Evolutionary conservation across 35 echinoderm and acorn worm species (phyloP).

Genomic region (Ptychodera flava): DNA sequence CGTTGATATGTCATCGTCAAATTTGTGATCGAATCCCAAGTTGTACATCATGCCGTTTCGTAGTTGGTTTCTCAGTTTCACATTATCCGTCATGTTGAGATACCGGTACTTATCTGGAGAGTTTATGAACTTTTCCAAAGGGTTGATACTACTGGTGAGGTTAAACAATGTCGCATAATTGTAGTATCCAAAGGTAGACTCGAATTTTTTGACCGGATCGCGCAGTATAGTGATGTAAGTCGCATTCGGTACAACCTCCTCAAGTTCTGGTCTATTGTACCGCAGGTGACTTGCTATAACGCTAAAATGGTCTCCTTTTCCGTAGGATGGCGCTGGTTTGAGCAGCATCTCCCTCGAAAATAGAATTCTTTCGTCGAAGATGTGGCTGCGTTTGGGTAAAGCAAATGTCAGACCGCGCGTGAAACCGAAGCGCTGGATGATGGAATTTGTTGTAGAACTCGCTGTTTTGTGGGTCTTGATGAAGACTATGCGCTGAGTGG

Average conservation of each 20-base stretch:
- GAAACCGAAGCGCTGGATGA: conserved; percentile 62
- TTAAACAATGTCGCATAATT: neutral
- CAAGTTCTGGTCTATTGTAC: conserved; percentile 22
- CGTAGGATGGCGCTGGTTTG: too few species aligned
- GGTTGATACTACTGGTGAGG: neutral
- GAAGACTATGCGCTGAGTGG: conserved; percentile 33
- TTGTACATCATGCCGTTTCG: conserved; percentile 61
- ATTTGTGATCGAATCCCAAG: conserved; percentile 47
- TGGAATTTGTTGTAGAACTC: conserved; percentile 54
- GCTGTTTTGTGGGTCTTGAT: conserved; percentile 70
- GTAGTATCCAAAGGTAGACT: conserved; percentile 9
- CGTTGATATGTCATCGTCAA: conserved; percentile 22
- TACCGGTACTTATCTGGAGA: neutral
- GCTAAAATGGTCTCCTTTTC: too few species aligned
- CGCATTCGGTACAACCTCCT: conserved; percentile 9
- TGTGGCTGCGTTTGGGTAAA: conserved; percentile 28
- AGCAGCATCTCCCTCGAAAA: too few species aligned
- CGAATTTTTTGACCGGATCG: neutral
- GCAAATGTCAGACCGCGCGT: conserved; percentile 53
- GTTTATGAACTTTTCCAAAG: neutral
- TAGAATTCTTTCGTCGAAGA: conserved; percentile 3
- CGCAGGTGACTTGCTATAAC: conserved; percentile 22
- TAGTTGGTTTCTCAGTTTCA: neutral
- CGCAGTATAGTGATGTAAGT: conserved; percentile 11
- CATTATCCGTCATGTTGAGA: neutral